Evolutionary conservation across 1,140 invertebrate genomes (phyloP), one percentile per base, ranked within the genome.

Genomic region (Coboldia fuscipes): DNA sequence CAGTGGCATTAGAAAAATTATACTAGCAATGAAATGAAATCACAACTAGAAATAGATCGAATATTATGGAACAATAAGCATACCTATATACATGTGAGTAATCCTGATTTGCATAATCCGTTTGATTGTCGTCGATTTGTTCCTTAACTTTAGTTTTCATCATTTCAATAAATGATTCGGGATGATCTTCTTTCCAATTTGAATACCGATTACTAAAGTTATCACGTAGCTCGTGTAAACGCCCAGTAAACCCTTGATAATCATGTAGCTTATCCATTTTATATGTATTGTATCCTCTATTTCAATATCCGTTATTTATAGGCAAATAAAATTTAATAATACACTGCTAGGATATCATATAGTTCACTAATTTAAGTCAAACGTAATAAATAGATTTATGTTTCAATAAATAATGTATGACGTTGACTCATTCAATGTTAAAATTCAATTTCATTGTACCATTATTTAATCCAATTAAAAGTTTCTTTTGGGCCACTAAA

Each of bases 21-120:
- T 9, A 29, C 4, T 19, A 30, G 16, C 31, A 13, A 16, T 10
- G 17, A 19, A 18, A 14, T 10, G 5, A 22, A 33, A 22, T 19
- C 9, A 33, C 20, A 33, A 33, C 12, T 5, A 21, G 22, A 19
- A 19, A 6, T n/a, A 32, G 3, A 12, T 8, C 9, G 19, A 18
- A 30, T 17, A 4, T 5, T 15, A 8, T 10, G 10, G 13, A 35
- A 39, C 21, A 22, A 23, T 9, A 31, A 16, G 27, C 18, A 22
- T 37, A 80, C 79, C 76, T 75, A 51, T 72, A 82, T 37, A 82
- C 56, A 51, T 84, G 77, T 2, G 69, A 65, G 48, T 72, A 83
- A 43, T 78, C 65, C 36, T 60, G 65, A 29, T 68, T 57, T 15
- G 57, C 46, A 24, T 47, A 57, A 29, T 45, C 38, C 23, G 53